Evolutionary conservation across 2,113 vertebrate genomes (phyloP).

Genomic region (Hypocryptadius cinnamomeus): DNA sequence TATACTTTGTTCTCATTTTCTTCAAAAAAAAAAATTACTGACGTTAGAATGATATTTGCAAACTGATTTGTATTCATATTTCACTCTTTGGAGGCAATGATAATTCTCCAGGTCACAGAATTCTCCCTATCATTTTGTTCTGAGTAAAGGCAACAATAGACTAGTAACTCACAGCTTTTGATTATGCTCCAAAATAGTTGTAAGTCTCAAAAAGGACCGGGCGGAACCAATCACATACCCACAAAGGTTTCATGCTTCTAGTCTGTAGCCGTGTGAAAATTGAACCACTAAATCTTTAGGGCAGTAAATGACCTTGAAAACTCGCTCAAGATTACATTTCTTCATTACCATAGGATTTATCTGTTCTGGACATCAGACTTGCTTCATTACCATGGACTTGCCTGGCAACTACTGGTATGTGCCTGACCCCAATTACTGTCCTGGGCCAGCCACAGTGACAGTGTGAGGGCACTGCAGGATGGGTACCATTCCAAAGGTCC

Average conservation of each 20-base stretch:
- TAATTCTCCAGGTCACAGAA: not conserved
- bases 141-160: not conserved
- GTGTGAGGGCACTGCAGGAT: not conserved
- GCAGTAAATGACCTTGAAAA: not conserved
- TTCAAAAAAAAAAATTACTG: not conserved
- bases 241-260: not conserved
- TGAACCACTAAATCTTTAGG: not conserved
- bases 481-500: not conserved
- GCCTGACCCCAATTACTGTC: too few species aligned
- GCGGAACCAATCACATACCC: not conserved
- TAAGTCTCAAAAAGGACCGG: not conserved
- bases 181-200: not conserved
- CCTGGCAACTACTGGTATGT: not conserved
- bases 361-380: not conserved
- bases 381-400: not conserved
- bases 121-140: constrained; percentile 3
- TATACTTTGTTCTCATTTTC: not conserved
- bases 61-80: constrained; percentile 22
- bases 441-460: not conserved
- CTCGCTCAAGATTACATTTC: not conserved
- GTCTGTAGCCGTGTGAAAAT: not conserved
- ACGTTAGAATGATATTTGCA: not conserved
- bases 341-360: not conserved
- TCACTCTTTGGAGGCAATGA: not conserved
- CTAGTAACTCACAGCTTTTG: not conserved